Evolutionary conservation across 2,113 vertebrate genomes (phyloP).

Genomic region (Plotosus lineatus): DNA sequence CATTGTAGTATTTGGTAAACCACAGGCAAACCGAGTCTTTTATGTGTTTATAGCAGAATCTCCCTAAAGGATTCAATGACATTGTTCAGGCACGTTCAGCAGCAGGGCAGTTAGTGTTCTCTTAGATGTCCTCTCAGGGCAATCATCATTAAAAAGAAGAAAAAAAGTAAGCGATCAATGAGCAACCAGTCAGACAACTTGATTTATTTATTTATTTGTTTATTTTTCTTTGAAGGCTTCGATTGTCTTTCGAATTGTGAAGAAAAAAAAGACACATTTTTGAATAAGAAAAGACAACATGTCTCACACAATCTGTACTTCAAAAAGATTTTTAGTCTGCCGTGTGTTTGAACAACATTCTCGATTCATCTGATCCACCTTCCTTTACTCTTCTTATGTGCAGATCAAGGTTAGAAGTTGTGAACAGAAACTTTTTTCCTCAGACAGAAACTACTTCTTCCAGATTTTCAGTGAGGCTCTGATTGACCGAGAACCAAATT

Average conservation of each 20-base stretch:
- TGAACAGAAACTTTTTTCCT: neutral
- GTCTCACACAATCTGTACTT: neutral
- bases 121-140: neutral
- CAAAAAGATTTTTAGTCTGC: neutral
- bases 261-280: neutral
- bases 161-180: neutral
- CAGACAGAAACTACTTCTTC: neutral
- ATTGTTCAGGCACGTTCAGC: neutral
- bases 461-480: neutral
- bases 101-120: neutral
- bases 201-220: no score
- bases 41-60: neutral
- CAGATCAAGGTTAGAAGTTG: neutral
- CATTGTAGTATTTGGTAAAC: no score
- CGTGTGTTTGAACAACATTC: no score
- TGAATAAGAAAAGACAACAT: neutral
- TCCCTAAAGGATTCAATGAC: neutral
- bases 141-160: neutral
- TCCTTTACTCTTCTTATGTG: neutral
- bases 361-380: neutral
- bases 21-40: neutral
- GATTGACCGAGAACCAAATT: neutral
- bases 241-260: neutral
- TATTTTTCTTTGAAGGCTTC: neutral
- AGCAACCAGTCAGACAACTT: neutral